Conservation (phyloP, 2,888 invertebrate genomes). For the Micropterix aruncella region DNA sequence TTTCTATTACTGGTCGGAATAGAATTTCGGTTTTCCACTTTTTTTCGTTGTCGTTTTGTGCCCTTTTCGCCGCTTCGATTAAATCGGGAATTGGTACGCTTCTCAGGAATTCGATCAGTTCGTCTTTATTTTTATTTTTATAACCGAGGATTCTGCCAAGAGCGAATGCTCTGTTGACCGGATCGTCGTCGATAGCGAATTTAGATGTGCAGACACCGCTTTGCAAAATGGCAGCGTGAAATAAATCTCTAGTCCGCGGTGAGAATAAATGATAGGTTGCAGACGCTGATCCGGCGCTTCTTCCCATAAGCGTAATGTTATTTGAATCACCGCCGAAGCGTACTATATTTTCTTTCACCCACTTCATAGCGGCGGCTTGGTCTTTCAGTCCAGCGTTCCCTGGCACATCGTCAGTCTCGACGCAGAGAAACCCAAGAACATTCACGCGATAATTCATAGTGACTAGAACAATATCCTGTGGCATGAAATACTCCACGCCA, state of each 20-base stretch:
- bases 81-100: constrained; percentile 16
- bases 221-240: constrained; percentile 12
- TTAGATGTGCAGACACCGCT: constrained; percentile 8
- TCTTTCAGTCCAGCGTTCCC: constrained; percentile 13
- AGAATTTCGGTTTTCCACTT: too few species aligned
- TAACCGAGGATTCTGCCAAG: constrained; percentile 9
- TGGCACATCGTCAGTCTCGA: constrained; percentile 8
- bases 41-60: too few species aligned
- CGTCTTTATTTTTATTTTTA: constrained; percentile 7
- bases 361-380: constrained; percentile 10
- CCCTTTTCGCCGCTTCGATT: too few species aligned
- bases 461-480: constrained; percentile 12
- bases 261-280: constrained; percentile 9
- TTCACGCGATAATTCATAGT: constrained; percentile 12
- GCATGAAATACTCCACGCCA: constrained; percentile 19
- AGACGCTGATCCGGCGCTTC: constrained; percentile 10
- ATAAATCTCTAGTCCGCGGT: constrained; percentile 9
- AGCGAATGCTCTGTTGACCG: constrained; percentile 8
- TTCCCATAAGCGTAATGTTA: constrained; percentile 11
- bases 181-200: not conserved
- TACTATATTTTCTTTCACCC: constrained; percentile 11
- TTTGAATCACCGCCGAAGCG: constrained; percentile 10
- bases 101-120: constrained; percentile 7
- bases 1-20: constrained; percentile 31
- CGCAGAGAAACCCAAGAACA: constrained; percentile 10